phyloP scores from a whole-genome alignment of 1,140 invertebrate species.

The Drosophila dunni region DNA sequence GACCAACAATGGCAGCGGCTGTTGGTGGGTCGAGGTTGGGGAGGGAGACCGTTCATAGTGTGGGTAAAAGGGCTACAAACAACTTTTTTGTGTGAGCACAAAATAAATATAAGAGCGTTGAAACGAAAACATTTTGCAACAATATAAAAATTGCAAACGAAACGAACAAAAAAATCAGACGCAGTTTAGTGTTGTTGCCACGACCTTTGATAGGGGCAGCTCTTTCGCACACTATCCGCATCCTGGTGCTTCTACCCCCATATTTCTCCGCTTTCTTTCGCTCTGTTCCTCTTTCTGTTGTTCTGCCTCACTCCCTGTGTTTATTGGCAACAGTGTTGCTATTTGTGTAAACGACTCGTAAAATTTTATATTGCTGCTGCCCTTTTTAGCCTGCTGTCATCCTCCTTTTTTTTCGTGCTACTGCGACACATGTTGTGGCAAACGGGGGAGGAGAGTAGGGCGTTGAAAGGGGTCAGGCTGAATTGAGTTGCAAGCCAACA shows the following conservation, averaged over 20 bases:
- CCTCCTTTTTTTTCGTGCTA: constrained; percentile 22
- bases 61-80: constrained; percentile 51
- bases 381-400: constrained; percentile 17
- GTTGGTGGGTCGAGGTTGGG: constrained; percentile 2
- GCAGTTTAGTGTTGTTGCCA: constrained; percentile 5
- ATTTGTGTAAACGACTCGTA: constrained; percentile 82
- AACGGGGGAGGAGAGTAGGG: not conserved
- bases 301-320: constrained; percentile 32
- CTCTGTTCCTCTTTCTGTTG: not conserved
- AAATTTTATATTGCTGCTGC: constrained; percentile 77
- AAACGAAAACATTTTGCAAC: constrained; percentile 79
- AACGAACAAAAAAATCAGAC: constrained; percentile 28
- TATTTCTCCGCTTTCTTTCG: not conserved
- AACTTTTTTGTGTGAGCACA: constrained; percentile 53
- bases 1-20: constrained; percentile 30
- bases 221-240: constrained; percentile 1
- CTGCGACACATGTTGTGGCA: constrained; percentile 40
- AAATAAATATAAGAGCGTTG: constrained; percentile 79
- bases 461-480: constrained; percentile 8
- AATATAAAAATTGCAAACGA: constrained; percentile 78
- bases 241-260: not conserved
- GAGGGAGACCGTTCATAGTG: not conserved
- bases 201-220: constrained; percentile 41
- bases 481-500: constrained; percentile 56
- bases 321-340: constrained; percentile 82